These are phyloP conservation scores for Scaptomyza graminum DNA, from an alignment of 1,140 invertebrate genomes.

Conservation along the genomic window DNA sequence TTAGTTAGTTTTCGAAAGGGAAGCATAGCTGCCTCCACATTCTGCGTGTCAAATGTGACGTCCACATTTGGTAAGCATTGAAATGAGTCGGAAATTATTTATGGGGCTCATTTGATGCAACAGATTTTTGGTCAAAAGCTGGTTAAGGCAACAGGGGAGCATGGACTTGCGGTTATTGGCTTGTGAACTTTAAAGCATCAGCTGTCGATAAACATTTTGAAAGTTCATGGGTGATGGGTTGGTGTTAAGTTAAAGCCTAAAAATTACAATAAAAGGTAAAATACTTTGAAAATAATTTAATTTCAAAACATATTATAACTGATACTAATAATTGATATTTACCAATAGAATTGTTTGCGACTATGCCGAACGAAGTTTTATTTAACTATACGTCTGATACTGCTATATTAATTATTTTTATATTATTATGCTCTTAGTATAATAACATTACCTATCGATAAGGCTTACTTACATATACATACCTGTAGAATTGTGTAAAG, in stretches of 20 bases:
- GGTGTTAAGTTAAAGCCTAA: background rate
- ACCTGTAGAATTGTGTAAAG: background rate
- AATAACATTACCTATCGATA: too few relatives aligned
- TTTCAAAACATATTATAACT: background rate
- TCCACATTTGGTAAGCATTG: slow-evolving; percentile 52
- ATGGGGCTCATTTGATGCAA: slow-evolving; percentile 72
- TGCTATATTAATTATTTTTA: too few relatives aligned
- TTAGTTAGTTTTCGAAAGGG: slow-evolving; percentile 39
- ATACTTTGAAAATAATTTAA: background rate
- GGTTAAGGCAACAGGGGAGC: slow-evolving; percentile 4
- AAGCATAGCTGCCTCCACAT: background rate
- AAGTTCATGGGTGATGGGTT: slow-evolving; percentile 9
- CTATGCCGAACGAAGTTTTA: too few relatives aligned
- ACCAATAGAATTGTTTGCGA: too few relatives aligned
- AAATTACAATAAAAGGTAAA: slow-evolving; percentile 10
- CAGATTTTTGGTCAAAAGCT: slow-evolving; percentile 56
- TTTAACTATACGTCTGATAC: too few relatives aligned
- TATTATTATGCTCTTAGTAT: too few relatives aligned
- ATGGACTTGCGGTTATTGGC: background rate
- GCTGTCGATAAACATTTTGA: slow-evolving; percentile 32
- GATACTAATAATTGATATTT: too few relatives aligned
- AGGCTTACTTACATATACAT: too few relatives aligned
- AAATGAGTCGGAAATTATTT: slow-evolving; percentile 76
- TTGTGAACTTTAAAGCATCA: slow-evolving; percentile 17
- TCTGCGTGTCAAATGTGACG: slow-evolving; percentile 49